Evolutionary conservation across 2,113 vertebrate species (phyloP), one percentile per base, ranked within the genome.

Genomic region (Sander vitreus): DNA sequence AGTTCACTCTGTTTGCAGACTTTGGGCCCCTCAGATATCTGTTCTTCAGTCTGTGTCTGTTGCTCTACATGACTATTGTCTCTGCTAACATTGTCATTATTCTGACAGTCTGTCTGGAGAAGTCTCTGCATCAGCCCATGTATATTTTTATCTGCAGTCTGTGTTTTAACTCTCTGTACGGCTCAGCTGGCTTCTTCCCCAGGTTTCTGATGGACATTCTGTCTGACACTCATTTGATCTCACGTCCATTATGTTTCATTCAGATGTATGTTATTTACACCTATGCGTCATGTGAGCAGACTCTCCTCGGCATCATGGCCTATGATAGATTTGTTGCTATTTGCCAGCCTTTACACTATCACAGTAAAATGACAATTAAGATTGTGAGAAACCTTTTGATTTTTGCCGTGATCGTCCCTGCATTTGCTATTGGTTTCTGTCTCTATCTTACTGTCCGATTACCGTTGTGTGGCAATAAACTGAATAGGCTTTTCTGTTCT

Each of bases 111-210:
- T 48, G n/a, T 1, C 54, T 75, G 30, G 68, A 85, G 45, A 80
- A 66, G 43, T 80, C 79, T 67, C 80, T 87, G 62, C 81, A 84
- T 65, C 55, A 68, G 51, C 85, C 81, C 77, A 87, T 87, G 85
- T 81, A 81, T 15, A 23, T 89, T 1, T 89, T 89, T 3, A 68
- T 89, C 74, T 79, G 65, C 65, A 78, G 16, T 67, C 75, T 86
- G 43, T 84, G 15, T n/a, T 19, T 79, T 0, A 89, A 89, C 81
- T 67, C 81, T 66, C 81, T 89, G 73, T 78, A 48, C 1, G 84
- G 88, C 59, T 79, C 84, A 0, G 16, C 78, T 3, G 87, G 65
- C 23, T 80, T 87, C 73, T 87, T 84, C 73, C 81, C 85, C 68
- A 73, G 81, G 72, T 80, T 87, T 48, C 63, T 87, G 5, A 15